phyloP scores from a whole-genome alignment of 2,797 vertebrate genomes.

The Catostomus latipinnis region DNA sequence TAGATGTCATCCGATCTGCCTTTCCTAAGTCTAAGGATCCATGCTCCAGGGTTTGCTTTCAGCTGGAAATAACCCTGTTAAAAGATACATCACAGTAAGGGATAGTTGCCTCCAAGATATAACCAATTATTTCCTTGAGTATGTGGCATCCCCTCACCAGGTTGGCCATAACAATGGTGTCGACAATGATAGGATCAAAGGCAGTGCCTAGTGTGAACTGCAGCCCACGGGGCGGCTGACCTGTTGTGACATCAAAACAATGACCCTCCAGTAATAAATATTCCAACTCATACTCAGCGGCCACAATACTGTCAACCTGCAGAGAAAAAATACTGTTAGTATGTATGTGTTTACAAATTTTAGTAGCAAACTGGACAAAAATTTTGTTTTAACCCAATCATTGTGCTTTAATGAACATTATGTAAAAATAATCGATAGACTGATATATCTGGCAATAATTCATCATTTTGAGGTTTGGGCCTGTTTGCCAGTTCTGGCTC shows the following conservation, averaged over 20 bases:
- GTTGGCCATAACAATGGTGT: conserved; percentile 99
- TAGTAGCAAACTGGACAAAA: no score
- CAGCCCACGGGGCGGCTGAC: conserved; percentile 94
- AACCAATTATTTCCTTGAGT: neutral
- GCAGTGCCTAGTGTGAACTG: conserved; percentile 94
- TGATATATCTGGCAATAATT: neutral
- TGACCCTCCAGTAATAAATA: conserved; percentile 95
- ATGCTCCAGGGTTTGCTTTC: conserved; percentile 96
- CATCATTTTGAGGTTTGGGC: neutral
- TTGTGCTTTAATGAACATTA: neutral
- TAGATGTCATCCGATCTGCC: conserved; percentile 98
- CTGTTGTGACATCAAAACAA: conserved; percentile 95
- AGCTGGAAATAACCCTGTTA: conserved; percentile 95
- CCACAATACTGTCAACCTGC: conserved; percentile 90
- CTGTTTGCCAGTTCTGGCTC: neutral
- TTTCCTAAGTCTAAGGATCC: conserved; percentile 91
- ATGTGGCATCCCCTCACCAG: conserved; percentile 76
- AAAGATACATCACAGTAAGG: conserved; percentile 32
- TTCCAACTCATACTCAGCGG: conserved; percentile 94
- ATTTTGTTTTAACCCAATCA: neutral
- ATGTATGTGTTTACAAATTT: no score
- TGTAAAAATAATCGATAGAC: neutral
- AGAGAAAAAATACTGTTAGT: conserved; percentile 1
- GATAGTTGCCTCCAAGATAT: neutral
- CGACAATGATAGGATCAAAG: conserved; percentile 85